Percentiles rank a stretch among this genome's conserved stretches.
Evolutionary conservation across 30 jellyfish, hydroid and myxozoan genomes (phyloP).

Genomic region (Hydractinia symbiolongicarpus): DNA sequence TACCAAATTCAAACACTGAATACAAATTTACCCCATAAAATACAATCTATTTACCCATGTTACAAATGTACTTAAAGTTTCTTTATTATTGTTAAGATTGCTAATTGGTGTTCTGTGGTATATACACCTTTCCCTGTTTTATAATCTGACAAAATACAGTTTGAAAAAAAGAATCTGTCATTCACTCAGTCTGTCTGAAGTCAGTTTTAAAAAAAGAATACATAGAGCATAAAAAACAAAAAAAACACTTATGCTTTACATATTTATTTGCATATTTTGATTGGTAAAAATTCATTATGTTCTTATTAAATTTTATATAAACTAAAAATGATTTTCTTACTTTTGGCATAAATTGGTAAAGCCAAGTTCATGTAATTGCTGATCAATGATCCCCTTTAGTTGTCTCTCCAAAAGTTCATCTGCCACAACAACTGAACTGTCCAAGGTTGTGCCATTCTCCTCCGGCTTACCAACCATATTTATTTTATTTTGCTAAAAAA

Average conservation of each 20-base stretch:
- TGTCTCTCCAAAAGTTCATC: conserved; percentile 44
- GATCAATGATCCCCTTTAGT: conserved; percentile 58
- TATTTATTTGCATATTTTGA: neutral
- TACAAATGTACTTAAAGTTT: no score
- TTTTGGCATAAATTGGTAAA: conserved; percentile 66
- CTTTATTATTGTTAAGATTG: no score
- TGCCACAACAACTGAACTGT: neutral
- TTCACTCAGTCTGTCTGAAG: no score
- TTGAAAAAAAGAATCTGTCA: no score
- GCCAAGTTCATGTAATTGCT: conserved; percentile 56
- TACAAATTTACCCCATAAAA: no score
- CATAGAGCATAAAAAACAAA: neutral
- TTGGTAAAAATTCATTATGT: neutral
- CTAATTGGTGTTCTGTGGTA: no score
- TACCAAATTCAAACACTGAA: no score
- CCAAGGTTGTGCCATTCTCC: neutral
- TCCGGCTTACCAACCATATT: conserved; percentile 1
- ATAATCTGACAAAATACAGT: no score
- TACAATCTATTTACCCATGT: no score
- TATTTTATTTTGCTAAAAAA: neutral
- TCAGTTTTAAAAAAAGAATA: neutral
- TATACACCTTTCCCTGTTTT: no score
- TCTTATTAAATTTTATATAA: neutral
- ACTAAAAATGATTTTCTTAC: conserved; percentile 20
- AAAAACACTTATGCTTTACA: neutral